Conservation (phyloP, 1,140 invertebrate genomes). For the Limonius californicus region DNA sequence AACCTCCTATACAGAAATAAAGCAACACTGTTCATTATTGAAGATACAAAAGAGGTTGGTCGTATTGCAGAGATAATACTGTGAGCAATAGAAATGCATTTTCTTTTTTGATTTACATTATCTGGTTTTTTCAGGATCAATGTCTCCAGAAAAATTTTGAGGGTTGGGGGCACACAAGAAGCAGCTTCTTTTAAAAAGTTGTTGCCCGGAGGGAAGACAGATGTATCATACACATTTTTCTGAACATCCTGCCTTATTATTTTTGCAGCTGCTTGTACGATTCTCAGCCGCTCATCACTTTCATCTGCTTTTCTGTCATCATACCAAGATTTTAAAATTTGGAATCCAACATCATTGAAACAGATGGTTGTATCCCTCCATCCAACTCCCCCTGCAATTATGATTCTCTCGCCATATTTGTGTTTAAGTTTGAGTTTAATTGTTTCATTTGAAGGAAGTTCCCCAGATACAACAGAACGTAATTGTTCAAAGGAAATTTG, state of each 20-base stretch:
- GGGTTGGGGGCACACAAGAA: constrained; percentile 10
- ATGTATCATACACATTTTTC: constrained; percentile 21
- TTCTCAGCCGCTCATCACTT: constrained; percentile 20
- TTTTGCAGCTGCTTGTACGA: constrained; percentile 31
- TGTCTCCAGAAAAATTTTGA: not conserved
- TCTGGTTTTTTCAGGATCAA: not conserved
- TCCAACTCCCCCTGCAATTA: too few species aligned
- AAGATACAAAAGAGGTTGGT: not conserved
- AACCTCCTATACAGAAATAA: not conserved
- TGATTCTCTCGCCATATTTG: too few species aligned
- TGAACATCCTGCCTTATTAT: constrained; percentile 35
- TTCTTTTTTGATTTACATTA: not conserved
- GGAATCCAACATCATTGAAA: not conserved
- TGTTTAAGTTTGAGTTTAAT: too few species aligned
- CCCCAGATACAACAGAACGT: not conserved
- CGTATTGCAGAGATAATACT: not conserved
- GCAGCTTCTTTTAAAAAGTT: constrained; percentile 25
- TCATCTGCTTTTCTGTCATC: not conserved
- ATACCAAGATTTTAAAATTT: not conserved
- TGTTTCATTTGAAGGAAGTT: too few species aligned
- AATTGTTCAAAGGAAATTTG: not conserved
- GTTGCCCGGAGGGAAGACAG: constrained; percentile 25
- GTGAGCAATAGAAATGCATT: not conserved
- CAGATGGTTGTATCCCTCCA: not conserved
- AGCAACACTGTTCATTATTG: not conserved